These are phyloP conservation scores for Cerastis leucographa DNA, from an alignment of 2,888 invertebrate species.

Conservation along the genomic window DNA sequence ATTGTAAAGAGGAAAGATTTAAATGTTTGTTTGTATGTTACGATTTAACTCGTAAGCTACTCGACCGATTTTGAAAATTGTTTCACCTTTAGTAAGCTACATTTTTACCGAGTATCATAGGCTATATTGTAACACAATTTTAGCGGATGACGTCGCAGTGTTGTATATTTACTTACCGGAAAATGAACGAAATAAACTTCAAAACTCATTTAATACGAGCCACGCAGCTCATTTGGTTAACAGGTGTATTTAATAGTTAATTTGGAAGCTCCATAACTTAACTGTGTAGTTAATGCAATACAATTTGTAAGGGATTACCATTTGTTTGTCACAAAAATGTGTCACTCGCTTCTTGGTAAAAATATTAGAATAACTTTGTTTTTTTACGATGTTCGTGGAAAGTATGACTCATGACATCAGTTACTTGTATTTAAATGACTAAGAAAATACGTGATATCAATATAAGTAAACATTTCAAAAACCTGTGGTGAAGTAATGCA, in stretches of 20 bases:
- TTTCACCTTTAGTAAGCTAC: too few species aligned
- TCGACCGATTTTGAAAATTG: too few species aligned
- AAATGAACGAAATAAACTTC: slow-evolving; percentile 8
- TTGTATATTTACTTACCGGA: background rate
- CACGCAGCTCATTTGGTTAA: background rate
- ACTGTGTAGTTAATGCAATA: slow-evolving; percentile 2
- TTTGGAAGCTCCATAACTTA: slow-evolving; percentile 29
- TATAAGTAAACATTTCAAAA: background rate
- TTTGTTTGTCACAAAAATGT: slow-evolving; percentile 18
- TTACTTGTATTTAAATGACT: background rate
- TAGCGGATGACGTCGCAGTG: too few species aligned
- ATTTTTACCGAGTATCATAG: too few species aligned
- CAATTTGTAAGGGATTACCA: slow-evolving; percentile 29
- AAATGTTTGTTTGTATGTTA: too few species aligned
- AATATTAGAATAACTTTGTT: background rate
- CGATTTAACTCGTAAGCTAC: too few species aligned
- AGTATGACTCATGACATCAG: background rate
- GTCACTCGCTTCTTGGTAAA: slow-evolving; percentile 31
- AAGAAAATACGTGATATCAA: background rate
- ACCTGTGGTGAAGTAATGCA: too few species aligned
- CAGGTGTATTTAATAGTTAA: slow-evolving; percentile 44
- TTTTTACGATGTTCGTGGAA: background rate
- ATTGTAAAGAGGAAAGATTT: too few species aligned
- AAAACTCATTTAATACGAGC: slow-evolving; percentile 1
- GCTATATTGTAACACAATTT: too few species aligned